Percentiles rank a stretch among this genome's conserved stretches.
Evolutionary conservation across 2,797 vertebrate genomes (phyloP).

Genomic region (Huso huso): DNA sequence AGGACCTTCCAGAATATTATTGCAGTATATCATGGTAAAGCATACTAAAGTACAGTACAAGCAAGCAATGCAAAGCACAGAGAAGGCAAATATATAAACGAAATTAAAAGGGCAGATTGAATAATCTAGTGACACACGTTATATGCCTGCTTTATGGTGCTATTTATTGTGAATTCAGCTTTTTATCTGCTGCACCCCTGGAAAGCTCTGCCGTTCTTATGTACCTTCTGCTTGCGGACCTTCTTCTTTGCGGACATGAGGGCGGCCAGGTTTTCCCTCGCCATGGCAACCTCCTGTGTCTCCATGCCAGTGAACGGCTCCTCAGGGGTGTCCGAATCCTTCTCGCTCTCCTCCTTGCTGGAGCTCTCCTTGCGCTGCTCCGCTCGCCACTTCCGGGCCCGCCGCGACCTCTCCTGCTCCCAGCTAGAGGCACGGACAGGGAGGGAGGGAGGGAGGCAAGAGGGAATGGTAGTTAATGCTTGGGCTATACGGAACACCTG

Average conservation of each 20-base stretch:
- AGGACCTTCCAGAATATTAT: no score
- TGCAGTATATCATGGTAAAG: no score
- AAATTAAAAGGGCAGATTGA: no score
- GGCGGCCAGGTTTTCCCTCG: conserved; percentile 59
- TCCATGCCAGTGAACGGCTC: conserved; percentile 64
- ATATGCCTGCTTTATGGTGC: no score
- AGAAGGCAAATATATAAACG: no score
- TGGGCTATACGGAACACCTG: no score
- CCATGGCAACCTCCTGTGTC: conserved; percentile 61
- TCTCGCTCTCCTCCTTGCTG: conserved; percentile 70
- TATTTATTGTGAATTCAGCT: no score
- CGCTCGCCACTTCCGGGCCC: conserved; percentile 62
- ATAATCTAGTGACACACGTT: no score
- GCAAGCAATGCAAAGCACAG: no score
- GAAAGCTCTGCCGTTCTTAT: background rate
- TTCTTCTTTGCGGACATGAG: conserved; percentile 72
- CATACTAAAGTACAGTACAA: no score
- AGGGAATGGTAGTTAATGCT: background rate
- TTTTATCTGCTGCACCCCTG: no score
- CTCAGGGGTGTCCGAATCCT: conserved; percentile 69
- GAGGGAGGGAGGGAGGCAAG: background rate
- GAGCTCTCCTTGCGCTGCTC: conserved; percentile 67
- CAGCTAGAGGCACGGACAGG: conserved; percentile 52
- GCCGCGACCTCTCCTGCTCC: conserved; percentile 69
- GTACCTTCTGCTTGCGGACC: conserved; percentile 71